Evolutionary conservation across 2,113 vertebrate genomes (phyloP), one percentile per base, ranked within the genome.

Genomic region (Rallus limicola): DNA sequence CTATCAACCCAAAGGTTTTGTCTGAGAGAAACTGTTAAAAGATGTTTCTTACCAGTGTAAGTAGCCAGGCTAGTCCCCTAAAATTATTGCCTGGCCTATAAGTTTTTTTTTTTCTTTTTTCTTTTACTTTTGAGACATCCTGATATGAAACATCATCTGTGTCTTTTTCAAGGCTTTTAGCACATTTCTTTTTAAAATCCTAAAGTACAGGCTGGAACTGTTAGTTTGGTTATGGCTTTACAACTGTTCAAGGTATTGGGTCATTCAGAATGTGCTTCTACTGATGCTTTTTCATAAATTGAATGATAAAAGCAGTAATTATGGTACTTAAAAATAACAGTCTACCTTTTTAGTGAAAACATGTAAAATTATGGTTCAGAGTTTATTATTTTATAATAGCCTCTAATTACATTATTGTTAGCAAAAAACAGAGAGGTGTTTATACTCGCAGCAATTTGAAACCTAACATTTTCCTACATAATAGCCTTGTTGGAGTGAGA

Each of bases 391-490:
- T 93, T 94, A 62, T 97, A 95, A 95, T 93, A 68, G 65, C 12
- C 33, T 86, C 88, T 97, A 94, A 97, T 98, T 97, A 96, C 90
- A 81, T 96, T 94, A 97, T 94, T 97, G 82, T 96, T 97, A 94
- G 74, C 78, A 93, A 86, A 86, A 96, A 96, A 95, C 55, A 64
- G 56, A 78, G 42, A 58, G 5, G 33, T 97, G 92, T 96, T 97
- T 97, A 75, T 96, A 93, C 84, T 92, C 93, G 48, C 79, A 94
- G 64, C 33, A 74, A 58, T 79, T 50, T 74, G 38, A 90, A 95
- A 90, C 76, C 56, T 91, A 9, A 82, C 74, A 38, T 95, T 90
- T 93, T 88, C 79, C 71, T 69, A 38, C 38, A 9, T 28, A 60
- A 68, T n/a, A 67, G 67, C 50, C 20, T 60, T 86, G 46, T 62